Percentiles rank a stretch among this genome's conserved stretches.
Conservation (phyloP, 1,140 invertebrate genomes). For the Yoshiicerus persimilis region DNA sequence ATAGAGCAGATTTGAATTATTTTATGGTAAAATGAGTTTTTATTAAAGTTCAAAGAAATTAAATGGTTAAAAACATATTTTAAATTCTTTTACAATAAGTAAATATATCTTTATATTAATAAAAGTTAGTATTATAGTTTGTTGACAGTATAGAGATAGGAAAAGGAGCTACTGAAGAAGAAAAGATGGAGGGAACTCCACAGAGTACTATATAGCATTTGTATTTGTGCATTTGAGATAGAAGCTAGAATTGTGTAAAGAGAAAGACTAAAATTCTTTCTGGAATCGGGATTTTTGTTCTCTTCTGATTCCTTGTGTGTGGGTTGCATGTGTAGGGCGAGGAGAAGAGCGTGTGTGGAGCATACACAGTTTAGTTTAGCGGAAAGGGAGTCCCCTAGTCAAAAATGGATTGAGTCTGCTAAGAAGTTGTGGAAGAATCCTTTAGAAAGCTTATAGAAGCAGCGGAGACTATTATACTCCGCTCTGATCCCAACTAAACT, state of each 20-base stretch:
- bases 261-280: background rate
- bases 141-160: no score
- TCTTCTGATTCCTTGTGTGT: background rate
- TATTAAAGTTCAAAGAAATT: no score
- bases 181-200: background rate
- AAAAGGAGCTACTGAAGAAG: no score
- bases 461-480: background rate
- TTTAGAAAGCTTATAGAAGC: slow-evolving; percentile 11
- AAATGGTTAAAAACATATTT: no score
- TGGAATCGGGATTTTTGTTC: background rate
- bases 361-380: background rate
- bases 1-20: no score
- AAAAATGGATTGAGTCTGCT: slow-evolving; percentile 42
- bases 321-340: background rate
- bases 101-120: no score
- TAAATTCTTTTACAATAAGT: no score
- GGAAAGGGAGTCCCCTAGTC: slow-evolving; percentile 22
- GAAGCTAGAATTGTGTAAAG: no score
- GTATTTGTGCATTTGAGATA: no score
- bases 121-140: no score
- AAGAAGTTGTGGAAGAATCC: slow-evolving; percentile 26
- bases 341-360: background rate
- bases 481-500: background rate
- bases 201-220: no score
- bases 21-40: no score